Percentiles rank a stretch among this genome's conserved stretches.
Conservation (phyloP, 1,140 invertebrate species). For the Cyclina sinensis region DNA sequence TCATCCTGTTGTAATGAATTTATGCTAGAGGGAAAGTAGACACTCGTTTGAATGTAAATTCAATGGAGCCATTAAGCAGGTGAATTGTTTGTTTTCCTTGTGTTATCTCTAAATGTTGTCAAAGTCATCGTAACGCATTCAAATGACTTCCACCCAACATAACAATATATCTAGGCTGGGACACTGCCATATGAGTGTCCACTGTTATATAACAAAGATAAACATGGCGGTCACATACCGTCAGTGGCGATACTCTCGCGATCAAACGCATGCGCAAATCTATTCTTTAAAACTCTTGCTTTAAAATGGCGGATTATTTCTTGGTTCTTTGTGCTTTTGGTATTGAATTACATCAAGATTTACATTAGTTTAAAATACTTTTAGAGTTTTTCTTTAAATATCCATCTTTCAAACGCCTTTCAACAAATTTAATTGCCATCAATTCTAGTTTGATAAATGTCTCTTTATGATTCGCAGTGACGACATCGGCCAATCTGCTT, state of each 20-base stretch:
- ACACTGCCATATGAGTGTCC: slow-evolving; percentile 27
- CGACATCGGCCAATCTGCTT: too few species aligned
- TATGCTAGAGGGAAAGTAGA: too few species aligned
- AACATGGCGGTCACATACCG: slow-evolving; percentile 21
- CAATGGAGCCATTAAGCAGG: background rate
- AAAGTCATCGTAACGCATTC: background rate
- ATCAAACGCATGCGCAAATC: slow-evolving; percentile 16
- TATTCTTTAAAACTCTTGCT: background rate
- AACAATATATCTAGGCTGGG: slow-evolving; percentile 59
- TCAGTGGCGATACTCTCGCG: background rate
- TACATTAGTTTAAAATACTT: too few species aligned
- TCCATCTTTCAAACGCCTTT: too few species aligned
- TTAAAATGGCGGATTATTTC: slow-evolving; percentile 37
- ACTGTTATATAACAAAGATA: slow-evolving; percentile 48
- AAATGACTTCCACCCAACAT: slow-evolving; percentile 48
- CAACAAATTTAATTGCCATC: too few species aligned
- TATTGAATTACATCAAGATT: too few species aligned
- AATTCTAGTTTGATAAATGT: too few species aligned
- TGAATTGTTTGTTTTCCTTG: background rate
- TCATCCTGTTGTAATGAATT: too few species aligned
- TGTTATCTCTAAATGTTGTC: slow-evolving; percentile 20
- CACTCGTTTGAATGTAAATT: background rate
- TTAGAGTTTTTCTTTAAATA: too few species aligned
- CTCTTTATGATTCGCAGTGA: too few species aligned
- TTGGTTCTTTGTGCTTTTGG: background rate